phyloP scores from a whole-genome alignment of 53 echinoderm and acorn worm genomes.

The Mesocentrotus franciscanus region DNA sequence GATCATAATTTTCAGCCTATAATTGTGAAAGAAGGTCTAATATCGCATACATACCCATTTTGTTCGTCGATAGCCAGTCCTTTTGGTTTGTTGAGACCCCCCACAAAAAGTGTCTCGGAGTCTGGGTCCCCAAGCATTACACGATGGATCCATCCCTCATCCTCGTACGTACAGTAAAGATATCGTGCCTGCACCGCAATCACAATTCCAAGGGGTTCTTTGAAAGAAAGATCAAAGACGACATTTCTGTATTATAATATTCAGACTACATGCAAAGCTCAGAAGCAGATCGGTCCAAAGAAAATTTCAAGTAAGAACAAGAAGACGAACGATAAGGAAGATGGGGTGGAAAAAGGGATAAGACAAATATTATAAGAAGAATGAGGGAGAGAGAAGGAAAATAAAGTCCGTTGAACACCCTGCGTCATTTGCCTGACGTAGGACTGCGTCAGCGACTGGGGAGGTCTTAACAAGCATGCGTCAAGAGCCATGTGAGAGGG shows the following conservation, averaged over 20 bases:
- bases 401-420: no score
- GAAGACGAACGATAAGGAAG: background rate
- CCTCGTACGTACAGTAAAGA: constrained; percentile 18
- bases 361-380: background rate
- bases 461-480: no score
- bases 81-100: background rate
- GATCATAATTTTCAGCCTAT: no score
- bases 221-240: background rate
- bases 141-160: background rate
- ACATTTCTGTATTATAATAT: background rate
- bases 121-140: background rate
- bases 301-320: background rate
- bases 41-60: background rate
- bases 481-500: no score
- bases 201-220: constrained; percentile 14
- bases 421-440: no score
- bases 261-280: background rate
- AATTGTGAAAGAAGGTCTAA: background rate
- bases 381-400: background rate
- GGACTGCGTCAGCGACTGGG: no score
- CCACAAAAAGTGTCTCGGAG: background rate
- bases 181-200: background rate
- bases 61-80: constrained; percentile 18
- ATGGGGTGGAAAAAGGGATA: background rate
- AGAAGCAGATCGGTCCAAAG: background rate